phyloP scores from a whole-genome alignment of 2,888 invertebrate species.

The Pollenia amentaria region DNA sequence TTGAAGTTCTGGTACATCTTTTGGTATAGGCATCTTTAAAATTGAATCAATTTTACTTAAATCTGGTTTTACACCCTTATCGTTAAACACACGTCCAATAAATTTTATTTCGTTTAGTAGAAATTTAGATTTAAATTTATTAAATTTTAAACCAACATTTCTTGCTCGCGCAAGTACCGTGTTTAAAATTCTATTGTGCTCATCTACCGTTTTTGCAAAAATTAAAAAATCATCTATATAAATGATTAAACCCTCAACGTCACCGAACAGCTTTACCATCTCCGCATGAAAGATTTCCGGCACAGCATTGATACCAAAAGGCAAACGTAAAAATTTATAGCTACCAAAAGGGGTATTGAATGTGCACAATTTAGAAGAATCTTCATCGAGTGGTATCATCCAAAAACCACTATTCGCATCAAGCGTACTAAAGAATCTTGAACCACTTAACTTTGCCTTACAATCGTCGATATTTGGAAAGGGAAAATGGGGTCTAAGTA shows the following conservation, averaged over 20 bases:
- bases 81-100: conserved; percentile 5
- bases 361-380: no score
- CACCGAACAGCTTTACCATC: conserved; percentile 1
- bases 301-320: conserved; percentile 63
- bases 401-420: conserved; percentile 68
- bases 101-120: neutral
- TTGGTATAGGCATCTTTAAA: conserved; percentile 35
- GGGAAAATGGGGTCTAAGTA: neutral
- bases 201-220: neutral
- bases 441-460: neutral
- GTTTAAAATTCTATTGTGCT: no score
- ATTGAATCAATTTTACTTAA: conserved; percentile 16
- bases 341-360: conserved; percentile 69
- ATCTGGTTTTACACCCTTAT: conserved; percentile 7
- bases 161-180: no score
- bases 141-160: no score
- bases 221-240: conserved; percentile 1
- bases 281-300: conserved; percentile 41
- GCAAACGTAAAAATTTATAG: conserved; percentile 38
- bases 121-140: no score
- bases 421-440: neutral
- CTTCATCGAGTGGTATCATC: conserved; percentile 61
- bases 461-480: conserved; percentile 29
- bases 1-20: conserved; percentile 41
- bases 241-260: conserved; percentile 29